Base-by-base conservation (phyloP, 1,140 invertebrate species). In the Drosophila saltans region DNA sequence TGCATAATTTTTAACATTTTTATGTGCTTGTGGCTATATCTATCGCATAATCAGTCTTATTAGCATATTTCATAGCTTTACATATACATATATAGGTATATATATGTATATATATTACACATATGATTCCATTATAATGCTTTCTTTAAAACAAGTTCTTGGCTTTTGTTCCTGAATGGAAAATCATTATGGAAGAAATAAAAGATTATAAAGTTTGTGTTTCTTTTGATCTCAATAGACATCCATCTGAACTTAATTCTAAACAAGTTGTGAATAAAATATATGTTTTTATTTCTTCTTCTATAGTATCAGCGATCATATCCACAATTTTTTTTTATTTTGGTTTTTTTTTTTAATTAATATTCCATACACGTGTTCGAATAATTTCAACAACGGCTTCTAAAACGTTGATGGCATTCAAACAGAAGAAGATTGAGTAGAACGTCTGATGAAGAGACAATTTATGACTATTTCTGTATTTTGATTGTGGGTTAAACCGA, bases 351-450 rank as follows among this genome's bases (percentile, higher is more conserved):
- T 36, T 3, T 24, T 57, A 76, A 67, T 85, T 58, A 39, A 61
- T 52, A 82, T 79, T 52, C 82, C 6, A 48, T 8, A 55, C 82
- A 82, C 83, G 80, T 72, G 71, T 28, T 24, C 60, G 80, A 71
- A 82, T 88, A 82, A 86, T 65, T 72, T 86, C 60, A 75, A 73
- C 75, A 75, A 73, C 75, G 79, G 75, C 79, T 76, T 80, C 48
- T 75, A 72, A 66, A 56, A 81, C 79, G 71, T 58, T 70, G 79
- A 56, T 28, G 52, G 72, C 75, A 88, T 88, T 73, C 63, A 69
- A 69, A 73, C 45, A 7, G 5, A 74, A 78, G 43, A 41, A 67
- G 59, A 64, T 79, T 75, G 66, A 58, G 33, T 66, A 66, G 73
- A 76, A 63, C 48, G 33, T 10, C 41, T 40, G 28, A 71, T 76